These are phyloP conservation scores for Drosophila pseudoananassae DNA, from an alignment of 1,140 invertebrate genomes.

Conservation along the genomic window DNA sequence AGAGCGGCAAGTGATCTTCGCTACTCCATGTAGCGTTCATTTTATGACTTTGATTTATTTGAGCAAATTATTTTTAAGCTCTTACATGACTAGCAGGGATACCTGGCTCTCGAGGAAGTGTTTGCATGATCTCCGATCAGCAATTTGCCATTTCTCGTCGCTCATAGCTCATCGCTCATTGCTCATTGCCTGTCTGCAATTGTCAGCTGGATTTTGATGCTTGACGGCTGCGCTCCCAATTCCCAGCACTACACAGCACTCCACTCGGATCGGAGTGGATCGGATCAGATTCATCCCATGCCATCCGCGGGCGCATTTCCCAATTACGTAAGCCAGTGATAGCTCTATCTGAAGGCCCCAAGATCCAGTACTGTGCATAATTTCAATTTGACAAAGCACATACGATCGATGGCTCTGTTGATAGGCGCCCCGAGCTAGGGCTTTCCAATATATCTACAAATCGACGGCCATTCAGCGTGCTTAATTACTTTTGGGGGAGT, in stretches of 20 bases:
- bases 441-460: slow-evolving; percentile 11
- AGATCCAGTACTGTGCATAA: slow-evolving; percentile 67
- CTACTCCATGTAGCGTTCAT: slow-evolving; percentile 39
- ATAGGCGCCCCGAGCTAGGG: slow-evolving; percentile 69
- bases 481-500: slow-evolving; percentile 58
- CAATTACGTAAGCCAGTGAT: slow-evolving; percentile 67
- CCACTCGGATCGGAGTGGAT: slow-evolving; percentile 1
- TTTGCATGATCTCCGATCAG: slow-evolving; percentile 53
- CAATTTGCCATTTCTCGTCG: slow-evolving; percentile 44
- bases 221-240: slow-evolving; percentile 38
- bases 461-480: slow-evolving; percentile 45
- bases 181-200: slow-evolving; percentile 79
- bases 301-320: slow-evolving; percentile 32
- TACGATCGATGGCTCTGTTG: slow-evolving; percentile 69
- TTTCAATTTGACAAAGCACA: slow-evolving; percentile 80
- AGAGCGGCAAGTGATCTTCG: slow-evolving; percentile 40
- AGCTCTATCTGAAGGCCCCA: slow-evolving; percentile 60
- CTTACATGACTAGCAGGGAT: slow-evolving; percentile 61
- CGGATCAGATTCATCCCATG: slow-evolving; percentile 21
- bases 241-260: slow-evolving; percentile 7
- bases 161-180: slow-evolving; percentile 50
- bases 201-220: slow-evolving; percentile 57
- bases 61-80: slow-evolving; percentile 77
- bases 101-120: slow-evolving; percentile 64
- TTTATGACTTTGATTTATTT: slow-evolving; percentile 82